Evolutionary conservation across 2,797 vertebrate genomes (phyloP).

Genomic region (Pangasius sanitwongsei): DNA sequence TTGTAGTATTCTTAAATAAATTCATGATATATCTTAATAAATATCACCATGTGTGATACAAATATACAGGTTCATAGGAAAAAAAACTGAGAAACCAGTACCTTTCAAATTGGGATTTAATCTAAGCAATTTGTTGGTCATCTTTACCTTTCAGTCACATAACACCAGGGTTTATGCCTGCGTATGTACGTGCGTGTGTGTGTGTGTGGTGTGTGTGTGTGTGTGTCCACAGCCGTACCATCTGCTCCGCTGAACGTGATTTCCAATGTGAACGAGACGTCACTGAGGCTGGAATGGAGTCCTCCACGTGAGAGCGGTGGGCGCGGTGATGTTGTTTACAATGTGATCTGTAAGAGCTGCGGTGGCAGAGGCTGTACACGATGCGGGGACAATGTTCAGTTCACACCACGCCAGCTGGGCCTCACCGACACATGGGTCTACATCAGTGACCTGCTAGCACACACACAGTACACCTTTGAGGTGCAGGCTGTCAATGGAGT

Average conservation of each 20-base stretch:
- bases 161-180: background rate
- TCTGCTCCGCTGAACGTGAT: conserved; percentile 89
- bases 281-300: conserved; percentile 93
- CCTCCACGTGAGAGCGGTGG: conserved; percentile 86
- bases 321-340: conserved; percentile 92
- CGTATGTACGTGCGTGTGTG: conserved; percentile 29
- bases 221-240: conserved; percentile 81
- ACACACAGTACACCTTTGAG: conserved; percentile 98
- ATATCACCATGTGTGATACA: background rate
- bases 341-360: conserved; percentile 97
- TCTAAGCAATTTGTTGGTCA: background rate
- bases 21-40: background rate
- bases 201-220: conserved; percentile 50
- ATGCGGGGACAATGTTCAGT: conserved; percentile 96
- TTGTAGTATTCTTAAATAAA: background rate
- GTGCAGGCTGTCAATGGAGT: conserved; percentile 96
- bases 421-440: conserved; percentile 88
- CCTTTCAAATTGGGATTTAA: background rate
- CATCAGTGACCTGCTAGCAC: conserved; percentile 93
- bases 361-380: conserved; percentile 90
- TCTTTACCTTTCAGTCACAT: background rate
- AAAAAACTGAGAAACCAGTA: background rate
- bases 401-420: conserved; percentile 91
- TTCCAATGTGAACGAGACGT: conserved; percentile 96
- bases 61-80: background rate